Conservation (phyloP, 2,113 vertebrate species). For the Aldabrachelys gigantea region DNA sequence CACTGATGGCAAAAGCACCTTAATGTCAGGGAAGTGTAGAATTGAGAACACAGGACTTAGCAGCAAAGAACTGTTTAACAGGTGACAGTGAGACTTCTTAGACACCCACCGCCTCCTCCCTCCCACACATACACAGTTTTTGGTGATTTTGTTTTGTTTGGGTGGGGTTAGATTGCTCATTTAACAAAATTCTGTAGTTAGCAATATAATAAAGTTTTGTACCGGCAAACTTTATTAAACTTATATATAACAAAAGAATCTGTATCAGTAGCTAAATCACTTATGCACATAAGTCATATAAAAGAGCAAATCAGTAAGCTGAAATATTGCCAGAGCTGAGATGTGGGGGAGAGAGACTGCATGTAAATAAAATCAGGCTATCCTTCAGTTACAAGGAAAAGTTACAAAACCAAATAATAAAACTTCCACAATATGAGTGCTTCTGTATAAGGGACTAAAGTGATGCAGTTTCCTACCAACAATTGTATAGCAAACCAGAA, state of each 20-base stretch:
- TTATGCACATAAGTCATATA: background rate
- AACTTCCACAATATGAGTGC: background rate
- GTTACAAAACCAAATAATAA: background rate
- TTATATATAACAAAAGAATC: conserved; percentile 16
- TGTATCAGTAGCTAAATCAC: background rate
- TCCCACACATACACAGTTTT: background rate
- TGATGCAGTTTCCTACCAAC: conserved; percentile 14
- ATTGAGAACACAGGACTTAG: background rate
- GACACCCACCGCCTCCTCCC: background rate
- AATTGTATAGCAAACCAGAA: background rate
- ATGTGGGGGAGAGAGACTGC: no score
- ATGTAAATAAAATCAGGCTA: background rate
- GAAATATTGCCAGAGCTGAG: background rate
- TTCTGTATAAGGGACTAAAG: background rate
- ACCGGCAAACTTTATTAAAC: conserved; percentile 61
- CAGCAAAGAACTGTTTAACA: background rate
- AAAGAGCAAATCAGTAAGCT: background rate
- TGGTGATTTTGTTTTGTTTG: background rate
- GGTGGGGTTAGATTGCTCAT: background rate
- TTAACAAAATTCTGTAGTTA: conserved; percentile 52
- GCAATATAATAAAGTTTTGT: conserved; percentile 30
- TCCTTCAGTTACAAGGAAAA: conserved; percentile 2
- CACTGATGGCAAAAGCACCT: background rate
- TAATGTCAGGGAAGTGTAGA: background rate
- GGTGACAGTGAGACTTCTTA: background rate